These are phyloP conservation scores for Galeruca laticollis DNA, from an alignment of 2,888 invertebrate species.

Conservation along the genomic window DNA sequence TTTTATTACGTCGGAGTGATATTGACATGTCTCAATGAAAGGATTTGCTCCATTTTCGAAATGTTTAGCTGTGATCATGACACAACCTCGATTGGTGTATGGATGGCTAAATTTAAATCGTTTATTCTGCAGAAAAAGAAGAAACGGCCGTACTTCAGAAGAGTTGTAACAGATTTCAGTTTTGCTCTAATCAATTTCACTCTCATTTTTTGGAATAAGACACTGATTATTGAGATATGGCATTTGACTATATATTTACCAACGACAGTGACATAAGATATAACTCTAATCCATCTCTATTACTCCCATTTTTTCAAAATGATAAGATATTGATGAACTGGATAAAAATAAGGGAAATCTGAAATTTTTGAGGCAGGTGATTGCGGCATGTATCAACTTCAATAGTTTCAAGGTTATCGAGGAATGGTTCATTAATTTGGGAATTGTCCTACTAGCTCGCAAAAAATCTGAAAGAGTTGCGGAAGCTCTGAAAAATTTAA, in stretches of 20 bases:
- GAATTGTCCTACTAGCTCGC: conserved; percentile 8
- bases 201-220: conserved; percentile 22
- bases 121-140: not conserved
- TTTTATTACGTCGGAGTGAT: conserved; percentile 34
- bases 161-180: conserved; percentile 27
- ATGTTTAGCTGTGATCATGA: conserved; percentile 25
- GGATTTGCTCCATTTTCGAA: conserved; percentile 24
- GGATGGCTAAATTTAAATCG: conserved; percentile 23
- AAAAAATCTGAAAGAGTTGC: not conserved
- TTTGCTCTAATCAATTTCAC: conserved; percentile 22
- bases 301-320: conserved; percentile 27
- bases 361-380: not conserved
- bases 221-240: conserved; percentile 15
- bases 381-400: conserved; percentile 10
- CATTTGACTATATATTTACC: not conserved
- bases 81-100: conserved; percentile 22
- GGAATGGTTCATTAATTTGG: conserved; percentile 24
- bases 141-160: conserved; percentile 28
- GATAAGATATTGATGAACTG: conserved; percentile 18
- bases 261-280: not conserved
- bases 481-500: not conserved
- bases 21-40: conserved; percentile 13
- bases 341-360: conserved; percentile 7
- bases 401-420: conserved; percentile 11
- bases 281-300: not conserved